A percentile compares a stretch with the other conserved stretches of the same genome.
Conservation (phyloP, 2,797 vertebrate species). For the Chaunax sp. region DNA sequence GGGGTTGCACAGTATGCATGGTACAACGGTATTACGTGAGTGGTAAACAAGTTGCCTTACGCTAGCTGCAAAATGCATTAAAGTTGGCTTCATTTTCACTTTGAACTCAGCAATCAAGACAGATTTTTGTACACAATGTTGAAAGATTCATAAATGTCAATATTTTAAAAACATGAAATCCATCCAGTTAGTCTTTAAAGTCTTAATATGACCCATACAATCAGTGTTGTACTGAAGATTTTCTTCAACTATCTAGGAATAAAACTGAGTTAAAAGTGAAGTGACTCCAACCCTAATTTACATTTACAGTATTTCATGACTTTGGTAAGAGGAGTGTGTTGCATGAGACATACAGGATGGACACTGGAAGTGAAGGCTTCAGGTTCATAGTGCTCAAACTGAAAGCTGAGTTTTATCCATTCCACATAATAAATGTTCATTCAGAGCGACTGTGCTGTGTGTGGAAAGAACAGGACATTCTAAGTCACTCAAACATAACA, state of each 20-base stretch:
- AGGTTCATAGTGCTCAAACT: too few relatives aligned
- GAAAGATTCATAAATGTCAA: too few relatives aligned
- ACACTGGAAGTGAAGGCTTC: too few relatives aligned
- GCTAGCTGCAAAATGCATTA: constrained; percentile 44
- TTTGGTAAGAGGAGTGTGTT: constrained; percentile 50
- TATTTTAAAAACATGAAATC: not conserved
- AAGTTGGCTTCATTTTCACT: constrained; percentile 37
- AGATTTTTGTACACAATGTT: not conserved
- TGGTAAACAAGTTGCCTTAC: constrained; percentile 42
- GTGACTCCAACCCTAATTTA: constrained; percentile 5
- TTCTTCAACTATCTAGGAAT: not conserved
- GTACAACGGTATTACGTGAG: constrained; percentile 50
- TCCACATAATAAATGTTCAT: constrained; percentile 37
- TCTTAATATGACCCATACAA: not conserved
- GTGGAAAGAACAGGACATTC: constrained; percentile 2
- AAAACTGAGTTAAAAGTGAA: constrained; percentile 45
- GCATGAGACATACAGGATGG: constrained; percentile 13
- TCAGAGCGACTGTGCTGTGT: constrained; percentile 6
- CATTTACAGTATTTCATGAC: constrained; percentile 28
- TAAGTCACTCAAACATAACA: constrained; percentile 4
- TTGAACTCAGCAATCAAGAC: constrained; percentile 20
- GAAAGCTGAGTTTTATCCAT: too few relatives aligned
- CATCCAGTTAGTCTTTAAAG: not conserved
- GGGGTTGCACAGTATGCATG: constrained; percentile 41
- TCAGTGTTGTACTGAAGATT: not conserved